Conservation (phyloP, 2,888 invertebrate genomes). For the Dicyrtoma fusca region DNA sequence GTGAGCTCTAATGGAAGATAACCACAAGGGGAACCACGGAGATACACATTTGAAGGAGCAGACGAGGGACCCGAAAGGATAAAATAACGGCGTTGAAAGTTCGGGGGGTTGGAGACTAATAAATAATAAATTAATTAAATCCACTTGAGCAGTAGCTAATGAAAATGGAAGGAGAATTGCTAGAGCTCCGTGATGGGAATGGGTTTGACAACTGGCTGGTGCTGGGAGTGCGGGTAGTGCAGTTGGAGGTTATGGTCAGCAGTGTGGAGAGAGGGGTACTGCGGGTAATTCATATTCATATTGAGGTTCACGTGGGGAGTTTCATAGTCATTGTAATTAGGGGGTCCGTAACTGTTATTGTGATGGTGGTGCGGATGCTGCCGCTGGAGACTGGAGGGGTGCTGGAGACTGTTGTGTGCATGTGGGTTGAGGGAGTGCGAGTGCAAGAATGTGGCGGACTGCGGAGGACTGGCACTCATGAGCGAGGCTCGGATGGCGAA, state of each 20-base stretch:
- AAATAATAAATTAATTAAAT: constrained; percentile 13
- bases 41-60: no score
- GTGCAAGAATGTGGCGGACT: constrained; percentile 31
- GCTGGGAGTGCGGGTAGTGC: constrained; percentile 33
- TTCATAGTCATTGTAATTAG: constrained; percentile 55
- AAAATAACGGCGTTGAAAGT: constrained; percentile 3
- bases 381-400: constrained; percentile 25
- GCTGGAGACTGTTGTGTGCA: constrained; percentile 44
- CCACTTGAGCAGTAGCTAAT: constrained; percentile 12
- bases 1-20: background rate
- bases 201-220: constrained; percentile 46
- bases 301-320: constrained; percentile 44
- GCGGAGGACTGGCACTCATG: constrained; percentile 38
- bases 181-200: constrained; percentile 56
- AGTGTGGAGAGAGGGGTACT: constrained; percentile 32
- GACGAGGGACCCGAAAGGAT: background rate
- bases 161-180: constrained; percentile 32
- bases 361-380: constrained; percentile 27
- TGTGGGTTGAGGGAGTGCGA: constrained; percentile 34
- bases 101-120: constrained; percentile 3
- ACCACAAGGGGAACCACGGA: background rate
- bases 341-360: constrained; percentile 46
- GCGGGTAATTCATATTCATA: constrained; percentile 48
- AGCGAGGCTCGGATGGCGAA: constrained; percentile 53
- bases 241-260: constrained; percentile 29